Evolutionary conservation across 30 jellyfish, hydroid and myxozoan species (phyloP), one percentile per base, ranked within the genome.

Genomic region (Calvadosia cruxmelitensis): DNA sequence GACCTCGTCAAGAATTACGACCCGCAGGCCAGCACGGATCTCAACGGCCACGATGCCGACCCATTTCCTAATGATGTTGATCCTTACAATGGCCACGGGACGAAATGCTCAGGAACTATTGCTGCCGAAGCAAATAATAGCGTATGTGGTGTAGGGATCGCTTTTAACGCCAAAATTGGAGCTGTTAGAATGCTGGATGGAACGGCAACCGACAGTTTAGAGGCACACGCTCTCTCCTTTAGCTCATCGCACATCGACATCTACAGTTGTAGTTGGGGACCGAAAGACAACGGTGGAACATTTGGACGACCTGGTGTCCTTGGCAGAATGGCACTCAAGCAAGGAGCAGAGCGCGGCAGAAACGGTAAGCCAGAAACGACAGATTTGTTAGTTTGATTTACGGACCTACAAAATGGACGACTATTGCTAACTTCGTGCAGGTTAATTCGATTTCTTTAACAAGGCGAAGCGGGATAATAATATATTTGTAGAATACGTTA

Each of bases 241-340:
- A 80, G 84, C 57, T 84, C 90, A 30, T 69, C 74, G 20, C 93
- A 92, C 53, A 92, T 92, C 53, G 99, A 92, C 30, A 92, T 92
- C 29, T 92, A 82, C 73, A 82, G 99, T 75, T 82, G 95, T 72
- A 78, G 94, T 2, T 92, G 99, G 99, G 99, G 99, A 23, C 99
- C 99, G 23, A 83, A 84, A 78, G 99, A 92, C 68, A 85, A 92
- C 52, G 99, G 99, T 29, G 66, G 57, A 50, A 83, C 99, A 27
- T 83, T 82, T 70, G 99, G 99, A 29, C 68, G 96, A 71, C 99
- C 96, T 31, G 99, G 99, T 0, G 72, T 52, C 62, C 78, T 81
- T 20, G 98, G 98, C 1, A 71, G 93, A 50, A 71, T 81, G 78
- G 98, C 98, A 3, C 52, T 89, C 16, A 92, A 73, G 33, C 93